A percentile compares a stretch with the other conserved stretches of the same genome.
Conservation (phyloP, 2,888 invertebrate species). For the Ornithoptera alexandrae region DNA sequence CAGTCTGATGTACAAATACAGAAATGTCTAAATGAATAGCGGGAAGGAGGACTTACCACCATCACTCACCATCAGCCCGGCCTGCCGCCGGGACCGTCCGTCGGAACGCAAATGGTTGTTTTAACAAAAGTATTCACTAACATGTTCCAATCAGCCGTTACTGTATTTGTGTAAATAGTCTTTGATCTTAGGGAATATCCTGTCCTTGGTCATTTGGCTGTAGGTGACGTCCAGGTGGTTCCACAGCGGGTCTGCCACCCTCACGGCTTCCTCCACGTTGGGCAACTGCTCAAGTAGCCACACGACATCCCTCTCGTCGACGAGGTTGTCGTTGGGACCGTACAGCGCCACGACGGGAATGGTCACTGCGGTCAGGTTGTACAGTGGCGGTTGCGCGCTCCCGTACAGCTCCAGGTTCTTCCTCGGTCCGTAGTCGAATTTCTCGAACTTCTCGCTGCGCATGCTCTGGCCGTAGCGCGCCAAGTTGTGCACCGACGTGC, state of each 20-base stretch:
- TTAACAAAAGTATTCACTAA: no score
- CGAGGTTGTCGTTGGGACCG: conserved; percentile 44
- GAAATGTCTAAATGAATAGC: no score
- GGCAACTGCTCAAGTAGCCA: conserved; percentile 38
- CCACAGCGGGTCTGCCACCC: conserved; percentile 35
- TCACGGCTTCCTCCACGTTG: conserved; percentile 37
- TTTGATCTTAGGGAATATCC: conserved; percentile 29
- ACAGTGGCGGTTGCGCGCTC: conserved; percentile 41
- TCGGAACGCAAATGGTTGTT: no score
- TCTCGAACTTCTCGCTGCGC: conserved; percentile 38
- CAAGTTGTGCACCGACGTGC: conserved; percentile 47
- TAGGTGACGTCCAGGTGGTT: conserved; percentile 51
- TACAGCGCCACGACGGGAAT: conserved; percentile 42
- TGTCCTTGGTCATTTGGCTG: conserved; percentile 26
- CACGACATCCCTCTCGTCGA: conserved; percentile 42
- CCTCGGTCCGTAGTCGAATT: conserved; percentile 43
- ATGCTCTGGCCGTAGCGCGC: conserved; percentile 45
- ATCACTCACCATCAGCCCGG: no score
- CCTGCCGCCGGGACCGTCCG: no score
- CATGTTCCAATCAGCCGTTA: conserved; percentile 1
- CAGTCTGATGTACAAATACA: no score
- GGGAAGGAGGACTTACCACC: no score
- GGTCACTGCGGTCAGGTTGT: conserved; percentile 46
- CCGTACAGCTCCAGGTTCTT: conserved; percentile 44
- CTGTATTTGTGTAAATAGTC: conserved; percentile 25